These are phyloP conservation scores for Prochilodus magdalenae DNA, from an alignment of 2,113 vertebrate species.

Conservation along the genomic window DNA sequence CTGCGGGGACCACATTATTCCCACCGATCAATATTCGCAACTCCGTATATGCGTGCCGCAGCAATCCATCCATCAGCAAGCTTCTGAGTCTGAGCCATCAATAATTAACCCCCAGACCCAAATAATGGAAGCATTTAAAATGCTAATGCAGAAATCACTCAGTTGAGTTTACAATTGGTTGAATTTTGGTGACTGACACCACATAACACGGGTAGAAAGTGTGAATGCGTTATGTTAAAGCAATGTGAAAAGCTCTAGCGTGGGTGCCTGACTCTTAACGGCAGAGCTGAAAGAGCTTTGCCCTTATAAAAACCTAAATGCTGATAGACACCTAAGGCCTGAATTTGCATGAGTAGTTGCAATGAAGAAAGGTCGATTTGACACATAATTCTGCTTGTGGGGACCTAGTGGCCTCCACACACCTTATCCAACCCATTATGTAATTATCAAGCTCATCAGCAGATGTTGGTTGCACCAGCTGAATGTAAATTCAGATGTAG, in stretches of 20 bases:
- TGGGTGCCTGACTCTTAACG: background rate
- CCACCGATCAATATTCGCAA: slow-evolving; percentile 74
- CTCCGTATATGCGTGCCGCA: slow-evolving; percentile 72
- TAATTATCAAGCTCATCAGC: background rate
- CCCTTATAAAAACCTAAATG: too few relatives aligned
- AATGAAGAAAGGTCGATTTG: background rate
- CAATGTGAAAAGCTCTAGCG: background rate
- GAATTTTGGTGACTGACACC: slow-evolving; percentile 51
- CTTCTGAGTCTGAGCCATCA: slow-evolving; percentile 69
- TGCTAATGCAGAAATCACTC: slow-evolving; percentile 57
- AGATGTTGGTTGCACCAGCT: background rate
- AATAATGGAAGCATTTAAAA: slow-evolving; percentile 67
- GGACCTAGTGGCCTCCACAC: background rate
- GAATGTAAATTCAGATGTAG: background rate
- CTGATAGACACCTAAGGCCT: background rate
- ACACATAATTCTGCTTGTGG: too few relatives aligned
- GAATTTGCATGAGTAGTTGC: too few relatives aligned
- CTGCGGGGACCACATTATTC: slow-evolving; percentile 69
- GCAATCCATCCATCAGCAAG: slow-evolving; percentile 75
- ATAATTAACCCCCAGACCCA: slow-evolving; percentile 68
- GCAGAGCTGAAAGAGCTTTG: background rate
- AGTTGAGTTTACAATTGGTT: slow-evolving; percentile 36
- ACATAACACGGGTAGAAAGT: slow-evolving; percentile 48
- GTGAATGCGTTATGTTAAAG: background rate
- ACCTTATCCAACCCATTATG: background rate